Evolutionary conservation across 1,140 invertebrate genomes (phyloP), one percentile per base, ranked within the genome.

Genomic region (Sitobion miscanthi): DNA sequence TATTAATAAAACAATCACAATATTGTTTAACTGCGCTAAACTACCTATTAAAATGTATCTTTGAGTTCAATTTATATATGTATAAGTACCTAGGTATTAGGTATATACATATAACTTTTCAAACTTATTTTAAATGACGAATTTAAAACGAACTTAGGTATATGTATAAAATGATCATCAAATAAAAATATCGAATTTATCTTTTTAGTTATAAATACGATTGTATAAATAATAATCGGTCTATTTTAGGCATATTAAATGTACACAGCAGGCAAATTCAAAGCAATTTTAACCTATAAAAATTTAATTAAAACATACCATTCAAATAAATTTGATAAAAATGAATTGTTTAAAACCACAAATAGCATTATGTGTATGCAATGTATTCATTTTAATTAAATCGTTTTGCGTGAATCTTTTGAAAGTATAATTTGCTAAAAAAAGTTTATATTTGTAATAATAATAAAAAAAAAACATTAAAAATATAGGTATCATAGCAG

Each of bases 401-500:
- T 69, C 54, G 14, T 3, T 69, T 45, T 62, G 54, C 25, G 6
- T 90, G 52, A 62, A 69, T 69, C 8, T 25, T 90, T 90, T 45
- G 1, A 25, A 62, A 69, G 30, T n/a, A n/a, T 45, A 1, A 42
- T 42, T 42, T 69, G 42, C 17, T 42, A 90, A 90, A 62, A 20
- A 69, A 62, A 62, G 42, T 62, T n/a, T n/a, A 8, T 30, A 69
- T 23, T 69, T 23, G n/a, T 62, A 90, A 90, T n/a, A 69, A 38
- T 38, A 83, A 69, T 69, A n/a, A 69, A 38, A 57, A 57, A 90
- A 90, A 69, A 90, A 45, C 54, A 90, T 90, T 69, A 90, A 90
- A 90, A 90, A 69, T 69, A 90, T 90, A 77, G 30, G 30, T 77
- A 69, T 57, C 57, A 45, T 2, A 21, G 25, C 45, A 90, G 89